phyloP scores from a whole-genome alignment of 2,888 invertebrate species.

The Melanchra persicariae region DNA sequence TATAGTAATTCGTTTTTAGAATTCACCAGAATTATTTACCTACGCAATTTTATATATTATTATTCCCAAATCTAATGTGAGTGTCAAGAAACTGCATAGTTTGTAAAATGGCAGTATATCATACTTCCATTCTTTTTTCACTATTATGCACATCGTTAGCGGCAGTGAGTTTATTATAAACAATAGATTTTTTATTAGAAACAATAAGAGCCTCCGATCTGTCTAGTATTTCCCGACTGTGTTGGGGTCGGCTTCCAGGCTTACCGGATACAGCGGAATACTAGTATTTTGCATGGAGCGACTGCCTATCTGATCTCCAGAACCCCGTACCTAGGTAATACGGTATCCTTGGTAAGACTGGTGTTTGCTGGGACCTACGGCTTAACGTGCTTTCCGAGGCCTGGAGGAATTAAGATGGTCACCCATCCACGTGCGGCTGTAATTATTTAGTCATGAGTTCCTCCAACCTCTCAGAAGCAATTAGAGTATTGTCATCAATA shows the following conservation, averaged over 20 bases:
- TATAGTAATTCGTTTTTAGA: constrained; percentile 52
- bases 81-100: constrained; percentile 10
- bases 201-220: neutral
- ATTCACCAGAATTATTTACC: neutral
- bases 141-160: constrained; percentile 35
- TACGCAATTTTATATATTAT: constrained; percentile 22
- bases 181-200: neutral
- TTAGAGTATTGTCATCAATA: neutral
- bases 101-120: constrained; percentile 47
- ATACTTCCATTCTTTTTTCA: constrained; percentile 21
- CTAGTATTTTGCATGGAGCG: too few species aligned
- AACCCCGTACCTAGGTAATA: too few species aligned
- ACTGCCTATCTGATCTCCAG: too few species aligned
- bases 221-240: too few species aligned
- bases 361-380: too few species aligned
- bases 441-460: too few species aligned
- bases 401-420: too few species aligned
- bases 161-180: constrained; percentile 56
- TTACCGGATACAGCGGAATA: too few species aligned
- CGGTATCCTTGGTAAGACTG: too few species aligned
- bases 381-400: too few species aligned
- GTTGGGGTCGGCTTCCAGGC: too few species aligned
- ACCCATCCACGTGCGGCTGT: too few species aligned
- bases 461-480: neutral
- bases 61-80: constrained; percentile 17